Conservation (phyloP, 1,140 invertebrate species). For the Trachymyrmex septentrionalis region DNA sequence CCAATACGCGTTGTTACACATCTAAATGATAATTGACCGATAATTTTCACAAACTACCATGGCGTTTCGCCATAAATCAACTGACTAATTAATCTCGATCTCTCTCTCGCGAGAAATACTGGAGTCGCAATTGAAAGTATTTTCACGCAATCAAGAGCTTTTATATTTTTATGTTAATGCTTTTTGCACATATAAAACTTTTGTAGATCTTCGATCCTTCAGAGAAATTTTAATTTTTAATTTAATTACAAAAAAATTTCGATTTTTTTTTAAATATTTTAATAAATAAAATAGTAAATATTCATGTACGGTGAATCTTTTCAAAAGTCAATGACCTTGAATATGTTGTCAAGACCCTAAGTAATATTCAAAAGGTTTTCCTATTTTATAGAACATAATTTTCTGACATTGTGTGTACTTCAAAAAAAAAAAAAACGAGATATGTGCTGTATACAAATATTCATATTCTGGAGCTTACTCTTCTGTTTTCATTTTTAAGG, state of each 20-base stretch:
- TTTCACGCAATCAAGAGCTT: not conserved
- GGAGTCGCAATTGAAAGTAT: not conserved
- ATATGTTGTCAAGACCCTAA: no score
- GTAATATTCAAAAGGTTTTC: no score
- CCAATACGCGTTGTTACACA: slow-evolving; percentile 27
- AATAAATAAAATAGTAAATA: not conserved
- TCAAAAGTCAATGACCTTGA: no score
- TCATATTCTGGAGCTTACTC: no score
- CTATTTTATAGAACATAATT: no score
- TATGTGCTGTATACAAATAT: no score
- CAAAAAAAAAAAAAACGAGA: no score
- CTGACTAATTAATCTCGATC: slow-evolving; percentile 31
- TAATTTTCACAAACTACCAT: slow-evolving; percentile 53
- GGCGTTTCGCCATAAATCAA: slow-evolving; percentile 20
- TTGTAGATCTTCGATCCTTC: not conserved
- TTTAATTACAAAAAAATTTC: not conserved
- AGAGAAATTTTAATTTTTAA: not conserved
- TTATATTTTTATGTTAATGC: not conserved
- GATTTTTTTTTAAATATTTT: slow-evolving; percentile 12
- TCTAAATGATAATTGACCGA: slow-evolving; percentile 63
- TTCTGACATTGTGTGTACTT: no score
- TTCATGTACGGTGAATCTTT: no score
- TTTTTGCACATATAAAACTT: not conserved
- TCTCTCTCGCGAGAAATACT: slow-evolving; percentile 16
- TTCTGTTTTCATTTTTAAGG: no score